Base-by-base conservation (phyloP, 2,797 vertebrate species). In the Malurus leucopterus region DNA sequence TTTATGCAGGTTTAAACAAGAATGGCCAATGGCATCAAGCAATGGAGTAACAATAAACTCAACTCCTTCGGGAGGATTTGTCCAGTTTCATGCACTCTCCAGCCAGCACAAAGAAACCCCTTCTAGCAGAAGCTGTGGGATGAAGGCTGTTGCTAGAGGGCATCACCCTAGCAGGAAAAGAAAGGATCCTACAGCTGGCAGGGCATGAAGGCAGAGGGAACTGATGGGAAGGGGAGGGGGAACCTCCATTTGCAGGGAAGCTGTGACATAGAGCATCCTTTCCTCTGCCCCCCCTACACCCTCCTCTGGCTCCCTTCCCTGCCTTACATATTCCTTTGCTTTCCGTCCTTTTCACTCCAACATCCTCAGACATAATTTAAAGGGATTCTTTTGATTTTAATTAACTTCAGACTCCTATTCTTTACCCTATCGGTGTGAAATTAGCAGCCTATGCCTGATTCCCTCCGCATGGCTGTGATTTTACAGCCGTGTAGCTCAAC, bases 301-400 rank as follows among this genome's bases (percentile, higher is more conserved):
- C 36, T 36, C 36, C 36, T 36, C 36, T 65, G 27, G 13, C 63
- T 83, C 76, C 43, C 9, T 57, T 79, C 15, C 13, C 8, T 1
- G 1, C 26, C 18, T 70, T 84, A 67, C 84, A 51, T 47, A 70
- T 40, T 86, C 27, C 50, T 76, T 76, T 30, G 5, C 7, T 32
- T 84, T 85, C 54, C 58, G 32, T 73, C 34, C 50, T 86, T 82
- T 67, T 61, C 36, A 49, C 15, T 61, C 38, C 30, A 38, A 5
- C 36, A 49, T 76, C 17, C 40, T 81, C 46, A 58, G 46, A 61
- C 23, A 32, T 59, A 84, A 77, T 71, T 84, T 84, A 88, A 17
- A 68, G 47, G 19, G 21, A 91, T 88, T 64, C 11, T 70, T 86
- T 69, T 44, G 10, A 79, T 70, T 93, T 79, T 68, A 76, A 68